Conservation (phyloP, 2,113 vertebrate genomes). For the Plotosus lineatus region DNA sequence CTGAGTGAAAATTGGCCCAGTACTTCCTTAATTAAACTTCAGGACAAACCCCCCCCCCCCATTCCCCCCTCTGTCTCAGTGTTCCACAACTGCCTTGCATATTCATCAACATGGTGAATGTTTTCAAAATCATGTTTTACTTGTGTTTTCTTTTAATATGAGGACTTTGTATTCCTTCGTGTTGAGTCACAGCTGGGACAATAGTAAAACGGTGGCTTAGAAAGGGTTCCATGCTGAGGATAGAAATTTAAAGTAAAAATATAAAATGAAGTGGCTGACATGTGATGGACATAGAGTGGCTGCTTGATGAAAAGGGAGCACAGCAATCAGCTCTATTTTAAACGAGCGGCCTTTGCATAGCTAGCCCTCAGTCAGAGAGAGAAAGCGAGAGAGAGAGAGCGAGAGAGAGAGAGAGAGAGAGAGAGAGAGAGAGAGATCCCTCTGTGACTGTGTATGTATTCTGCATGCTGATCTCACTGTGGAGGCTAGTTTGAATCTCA, state of each 20-base stretch:
- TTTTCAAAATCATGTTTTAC: slow-evolving; percentile 42
- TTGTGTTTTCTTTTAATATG: slow-evolving; percentile 7
- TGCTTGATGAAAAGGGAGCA: slow-evolving; percentile 55
- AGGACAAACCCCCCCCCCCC: slow-evolving; percentile 67
- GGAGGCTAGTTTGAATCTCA: slow-evolving; percentile 52
- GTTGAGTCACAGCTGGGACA: neutral
- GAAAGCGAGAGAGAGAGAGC: too few relatives aligned
- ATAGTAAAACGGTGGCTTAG: slow-evolving; percentile 38
- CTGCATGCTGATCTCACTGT: slow-evolving; percentile 47
- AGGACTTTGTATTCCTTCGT: slow-evolving; percentile 12
- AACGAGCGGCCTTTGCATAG: slow-evolving; percentile 49
- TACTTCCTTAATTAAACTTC: slow-evolving; percentile 75
- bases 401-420: too few relatives aligned
- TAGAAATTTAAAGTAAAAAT: slow-evolving; percentile 51
- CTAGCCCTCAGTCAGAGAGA: slow-evolving; percentile 30
- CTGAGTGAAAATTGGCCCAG: slow-evolving; percentile 68
- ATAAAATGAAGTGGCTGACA: slow-evolving; percentile 56
- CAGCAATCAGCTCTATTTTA: slow-evolving; percentile 58
- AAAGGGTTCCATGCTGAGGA: slow-evolving; percentile 45
- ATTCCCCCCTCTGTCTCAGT: slow-evolving; percentile 63
- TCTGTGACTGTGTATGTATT: slow-evolving; percentile 38
- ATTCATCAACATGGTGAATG: slow-evolving; percentile 68
- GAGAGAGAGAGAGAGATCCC: slow-evolving; percentile 31
- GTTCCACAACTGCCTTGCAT: slow-evolving; percentile 63
- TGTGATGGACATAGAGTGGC: slow-evolving; percentile 55